Percentiles rank a stretch among this genome's conserved stretches.
phyloP scores from a whole-genome alignment of 2,888 invertebrate genomes.

The Caprella mutica region DNA sequence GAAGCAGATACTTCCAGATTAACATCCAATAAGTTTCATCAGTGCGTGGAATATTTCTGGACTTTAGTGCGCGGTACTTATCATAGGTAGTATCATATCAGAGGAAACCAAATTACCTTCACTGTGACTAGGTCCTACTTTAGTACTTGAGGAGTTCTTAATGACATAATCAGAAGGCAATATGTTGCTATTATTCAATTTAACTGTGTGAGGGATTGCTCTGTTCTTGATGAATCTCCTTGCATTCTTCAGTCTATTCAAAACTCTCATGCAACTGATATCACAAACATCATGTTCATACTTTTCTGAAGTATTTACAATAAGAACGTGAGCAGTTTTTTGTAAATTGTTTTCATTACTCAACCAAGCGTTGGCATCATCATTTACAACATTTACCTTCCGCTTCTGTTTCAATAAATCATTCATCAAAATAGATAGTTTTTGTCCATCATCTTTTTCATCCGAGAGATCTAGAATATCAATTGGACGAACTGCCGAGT shows the following conservation, averaged over 20 bases:
- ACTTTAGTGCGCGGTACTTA: slow-evolving; percentile 4
- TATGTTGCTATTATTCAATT: background rate
- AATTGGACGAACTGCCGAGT: background rate
- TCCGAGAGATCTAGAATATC: background rate
- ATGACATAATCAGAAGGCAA: background rate
- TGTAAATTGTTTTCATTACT: background rate
- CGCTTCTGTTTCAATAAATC: background rate
- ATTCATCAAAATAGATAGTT: background rate
- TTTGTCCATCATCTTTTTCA: background rate
- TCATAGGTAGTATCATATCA: slow-evolving; percentile 6
- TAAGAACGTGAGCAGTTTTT: background rate
- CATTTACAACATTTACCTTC: background rate
- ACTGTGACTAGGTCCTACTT: background rate
- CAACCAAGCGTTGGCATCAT: background rate
- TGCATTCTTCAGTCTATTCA: background rate
- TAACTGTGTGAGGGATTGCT: background rate
- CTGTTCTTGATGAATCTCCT: background rate
- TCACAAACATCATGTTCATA: background rate
- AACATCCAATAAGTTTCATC: background rate
- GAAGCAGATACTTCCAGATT: background rate
- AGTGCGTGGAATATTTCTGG: slow-evolving; percentile 1
- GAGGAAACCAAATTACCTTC: background rate
- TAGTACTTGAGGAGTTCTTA: background rate
- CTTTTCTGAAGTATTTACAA: background rate
- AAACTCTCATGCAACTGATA: background rate